Evolutionary conservation across 2,113 vertebrate species (phyloP).

Genomic region (Anarrhichthys ocellatus): DNA sequence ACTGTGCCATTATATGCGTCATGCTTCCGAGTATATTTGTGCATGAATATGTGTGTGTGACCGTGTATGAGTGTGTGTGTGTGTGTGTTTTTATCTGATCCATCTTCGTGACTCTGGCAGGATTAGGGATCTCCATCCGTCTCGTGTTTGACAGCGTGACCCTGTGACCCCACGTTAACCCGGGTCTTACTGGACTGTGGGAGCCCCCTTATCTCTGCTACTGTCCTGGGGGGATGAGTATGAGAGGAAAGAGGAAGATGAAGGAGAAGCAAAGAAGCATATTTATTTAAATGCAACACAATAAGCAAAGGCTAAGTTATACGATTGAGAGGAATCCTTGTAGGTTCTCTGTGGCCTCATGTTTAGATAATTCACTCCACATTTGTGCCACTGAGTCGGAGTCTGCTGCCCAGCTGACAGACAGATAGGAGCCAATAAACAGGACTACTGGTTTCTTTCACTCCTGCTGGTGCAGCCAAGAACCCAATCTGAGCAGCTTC

Average conservation of each 20-base stretch:
- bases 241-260: not conserved
- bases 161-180: constrained; percentile 63
- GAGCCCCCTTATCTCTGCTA: constrained; percentile 63
- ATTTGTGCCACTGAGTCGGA: constrained; percentile 13
- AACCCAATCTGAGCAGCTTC: not conserved
- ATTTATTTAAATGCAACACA: not conserved
- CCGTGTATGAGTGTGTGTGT: constrained; percentile 1
- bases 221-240: constrained; percentile 44
- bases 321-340: not conserved
- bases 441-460: constrained; percentile 31
- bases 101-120: constrained; percentile 86
- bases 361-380: not conserved
- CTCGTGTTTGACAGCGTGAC: constrained; percentile 68
- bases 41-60: not conserved
- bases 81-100: constrained; percentile 79
- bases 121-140: constrained; percentile 76
- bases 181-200: constrained; percentile 53
- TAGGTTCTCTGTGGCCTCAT: not conserved
- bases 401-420: constrained; percentile 32
- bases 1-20: not conserved
- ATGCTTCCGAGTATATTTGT: not conserved
- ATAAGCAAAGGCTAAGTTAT: not conserved
- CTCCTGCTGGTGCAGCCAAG: constrained; percentile 12
- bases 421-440: constrained; percentile 38
- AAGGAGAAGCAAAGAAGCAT: not conserved